Percentiles rank a stretch among this genome's conserved stretches.
Evolutionary conservation across 2,888 invertebrate genomes (phyloP).

Genomic region (Cetonia aurata): DNA sequence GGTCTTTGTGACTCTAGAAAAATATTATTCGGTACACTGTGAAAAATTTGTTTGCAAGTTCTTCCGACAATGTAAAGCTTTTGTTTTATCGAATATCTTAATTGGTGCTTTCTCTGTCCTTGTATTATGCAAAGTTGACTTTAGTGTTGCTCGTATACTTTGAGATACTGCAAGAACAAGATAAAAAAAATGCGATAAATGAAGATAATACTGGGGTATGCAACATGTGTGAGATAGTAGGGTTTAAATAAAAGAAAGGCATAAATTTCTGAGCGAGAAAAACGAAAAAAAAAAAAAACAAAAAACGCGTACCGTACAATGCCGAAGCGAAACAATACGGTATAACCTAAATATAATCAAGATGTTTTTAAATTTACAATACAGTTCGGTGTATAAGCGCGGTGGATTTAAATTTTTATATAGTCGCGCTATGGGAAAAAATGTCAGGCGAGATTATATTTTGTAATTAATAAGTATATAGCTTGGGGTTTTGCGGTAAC

Average conservation of each 20-base stretch:
- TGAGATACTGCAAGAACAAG: too few species aligned
- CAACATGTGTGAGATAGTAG: too few species aligned
- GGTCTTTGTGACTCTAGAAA: too few species aligned
- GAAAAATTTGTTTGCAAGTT: too few species aligned
- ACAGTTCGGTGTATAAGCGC: slow-evolving; percentile 19
- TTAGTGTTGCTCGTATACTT: too few species aligned
- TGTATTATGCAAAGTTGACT: too few species aligned
- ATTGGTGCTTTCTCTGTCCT: too few species aligned
- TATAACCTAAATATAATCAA: slow-evolving; percentile 47
- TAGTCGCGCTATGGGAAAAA: slow-evolving; percentile 42
- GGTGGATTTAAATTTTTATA: slow-evolving; percentile 31
- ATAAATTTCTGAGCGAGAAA: slow-evolving; percentile 26
- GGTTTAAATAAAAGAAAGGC: slow-evolving; percentile 29
- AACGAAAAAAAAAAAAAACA: slow-evolving; percentile 6
- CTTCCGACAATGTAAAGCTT: too few species aligned
- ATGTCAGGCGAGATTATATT: slow-evolving; percentile 45
- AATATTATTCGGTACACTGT: too few species aligned
- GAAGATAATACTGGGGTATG: too few species aligned
- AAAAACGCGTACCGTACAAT: background rate
- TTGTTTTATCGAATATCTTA: too few species aligned
- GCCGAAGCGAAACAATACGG: slow-evolving; percentile 28
- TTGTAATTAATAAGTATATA: slow-evolving; percentile 48
- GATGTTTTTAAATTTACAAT: slow-evolving; percentile 47
- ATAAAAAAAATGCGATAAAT: too few species aligned
- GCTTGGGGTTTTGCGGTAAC: slow-evolving; percentile 44